A percentile compares a stretch with the other conserved stretches of the same genome.
Conservation (phyloP, 2,113 vertebrate genomes). For the Varanus komodoensis region DNA sequence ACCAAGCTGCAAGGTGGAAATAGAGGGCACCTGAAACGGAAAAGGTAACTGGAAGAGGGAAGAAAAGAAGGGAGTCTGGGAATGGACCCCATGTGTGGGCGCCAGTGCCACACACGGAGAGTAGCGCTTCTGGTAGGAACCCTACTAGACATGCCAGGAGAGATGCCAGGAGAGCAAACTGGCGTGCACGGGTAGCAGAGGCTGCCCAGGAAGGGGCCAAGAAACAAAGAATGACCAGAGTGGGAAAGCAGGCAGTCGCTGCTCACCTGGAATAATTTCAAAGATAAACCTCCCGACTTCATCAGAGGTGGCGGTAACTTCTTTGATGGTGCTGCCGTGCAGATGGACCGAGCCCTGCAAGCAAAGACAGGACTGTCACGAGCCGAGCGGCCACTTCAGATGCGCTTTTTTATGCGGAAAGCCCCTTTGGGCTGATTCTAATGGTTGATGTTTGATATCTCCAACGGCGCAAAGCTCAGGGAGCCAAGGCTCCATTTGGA, state of each 20-base stretch:
- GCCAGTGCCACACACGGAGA: neutral
- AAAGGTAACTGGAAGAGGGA: too few species aligned
- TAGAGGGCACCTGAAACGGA: too few species aligned
- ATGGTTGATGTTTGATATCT: too few species aligned
- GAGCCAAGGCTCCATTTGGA: too few species aligned
- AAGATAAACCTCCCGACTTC: conserved; percentile 92
- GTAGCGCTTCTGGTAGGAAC: neutral
- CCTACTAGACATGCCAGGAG: neutral
- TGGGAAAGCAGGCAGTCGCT: neutral
- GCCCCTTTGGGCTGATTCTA: too few species aligned
- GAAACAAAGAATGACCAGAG: neutral
- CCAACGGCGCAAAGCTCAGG: too few species aligned
- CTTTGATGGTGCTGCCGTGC: conserved; percentile 86
- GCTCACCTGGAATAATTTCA: conserved; percentile 91
- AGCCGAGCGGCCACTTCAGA: neutral
- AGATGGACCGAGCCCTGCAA: conserved; percentile 87
- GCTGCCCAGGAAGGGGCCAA: neutral
- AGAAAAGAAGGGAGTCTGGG: too few species aligned
- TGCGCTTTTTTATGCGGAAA: neutral
- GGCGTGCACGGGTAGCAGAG: neutral
- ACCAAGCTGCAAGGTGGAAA: too few species aligned
- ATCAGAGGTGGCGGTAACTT: conserved; percentile 84
- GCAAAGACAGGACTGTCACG: conserved; percentile 33
- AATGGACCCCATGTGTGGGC: too few species aligned
- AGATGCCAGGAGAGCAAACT: neutral